Conservation (phyloP, 2,113 vertebrate species). For the Heterotis niloticus region DNA sequence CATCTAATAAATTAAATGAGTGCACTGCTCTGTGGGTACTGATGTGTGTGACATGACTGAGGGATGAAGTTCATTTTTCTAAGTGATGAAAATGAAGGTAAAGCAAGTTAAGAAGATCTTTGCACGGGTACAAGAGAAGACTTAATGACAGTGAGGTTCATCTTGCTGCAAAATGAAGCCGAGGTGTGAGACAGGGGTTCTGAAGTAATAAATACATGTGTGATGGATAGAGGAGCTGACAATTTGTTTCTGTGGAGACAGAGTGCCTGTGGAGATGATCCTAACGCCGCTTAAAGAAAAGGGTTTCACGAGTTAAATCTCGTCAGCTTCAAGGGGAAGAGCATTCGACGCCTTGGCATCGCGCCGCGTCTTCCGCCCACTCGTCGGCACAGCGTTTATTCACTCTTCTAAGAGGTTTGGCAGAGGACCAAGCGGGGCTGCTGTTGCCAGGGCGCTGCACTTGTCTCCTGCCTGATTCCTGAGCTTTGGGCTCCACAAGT, state of each 20-base stretch:
- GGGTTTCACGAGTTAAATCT: not conserved
- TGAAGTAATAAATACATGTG: not conserved
- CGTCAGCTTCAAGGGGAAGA: not conserved
- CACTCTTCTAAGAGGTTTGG: not conserved
- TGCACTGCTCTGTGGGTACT: too few relatives aligned
- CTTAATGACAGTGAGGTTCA: not conserved
- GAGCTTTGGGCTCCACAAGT: not conserved
- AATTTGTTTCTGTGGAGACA: not conserved
- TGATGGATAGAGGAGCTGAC: not conserved
- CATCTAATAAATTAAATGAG: not conserved
- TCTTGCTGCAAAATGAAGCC: not conserved
- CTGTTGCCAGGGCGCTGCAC: not conserved
- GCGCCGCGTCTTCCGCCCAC: constrained; percentile 2
- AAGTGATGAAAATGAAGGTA: not conserved
- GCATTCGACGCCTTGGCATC: not conserved
- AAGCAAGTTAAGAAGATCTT: not conserved
- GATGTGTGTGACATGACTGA: not conserved
- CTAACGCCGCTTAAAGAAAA: not conserved
- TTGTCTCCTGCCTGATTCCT: not conserved
- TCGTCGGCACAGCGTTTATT: constrained; percentile 9
- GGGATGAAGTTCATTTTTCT: not conserved
- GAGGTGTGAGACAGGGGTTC: not conserved
- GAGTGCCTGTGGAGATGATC: not conserved
- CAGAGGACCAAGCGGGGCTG: not conserved
- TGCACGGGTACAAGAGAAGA: not conserved